Conservation (phyloP, 1,140 invertebrate genomes). For the Hyles vespertilio region DNA sequence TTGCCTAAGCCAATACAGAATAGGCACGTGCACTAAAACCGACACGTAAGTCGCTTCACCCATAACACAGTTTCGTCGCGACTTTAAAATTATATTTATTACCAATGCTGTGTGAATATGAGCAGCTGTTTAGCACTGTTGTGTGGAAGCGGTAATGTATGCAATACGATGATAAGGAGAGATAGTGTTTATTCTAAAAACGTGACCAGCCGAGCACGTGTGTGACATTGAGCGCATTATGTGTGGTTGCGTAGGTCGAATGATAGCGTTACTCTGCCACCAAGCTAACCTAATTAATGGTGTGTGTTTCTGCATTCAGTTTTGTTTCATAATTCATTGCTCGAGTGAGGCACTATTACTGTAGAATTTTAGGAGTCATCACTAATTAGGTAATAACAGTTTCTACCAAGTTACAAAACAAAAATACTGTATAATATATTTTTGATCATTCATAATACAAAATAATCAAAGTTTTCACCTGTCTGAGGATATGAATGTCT, state of each 20-base stretch:
- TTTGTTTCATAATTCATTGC: too few relatives aligned
- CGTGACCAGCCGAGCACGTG: slow-evolving; percentile 16
- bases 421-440: too few relatives aligned
- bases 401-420: too few relatives aligned
- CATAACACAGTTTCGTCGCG: background rate
- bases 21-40: background rate
- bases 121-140: background rate
- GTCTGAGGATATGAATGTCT: too few relatives aligned
- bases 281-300: too few relatives aligned
- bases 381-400: too few relatives aligned
- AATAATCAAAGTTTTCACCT: too few relatives aligned
- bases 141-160: slow-evolving; percentile 5
- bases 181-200: slow-evolving; percentile 8
- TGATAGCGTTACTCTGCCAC: background rate
- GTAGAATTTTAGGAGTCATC: too few relatives aligned
- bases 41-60: background rate
- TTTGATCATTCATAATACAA: too few relatives aligned
- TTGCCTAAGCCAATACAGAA: slow-evolving; percentile 1
- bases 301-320: too few relatives aligned
- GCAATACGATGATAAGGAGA: background rate
- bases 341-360: too few relatives aligned
- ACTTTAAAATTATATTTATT: background rate
- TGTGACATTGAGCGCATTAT: slow-evolving; percentile 14
- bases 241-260: slow-evolving; percentile 2
- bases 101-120: slow-evolving; percentile 7